Evolutionary conservation across 2,797 vertebrate species (phyloP), one percentile per base, ranked within the genome.

Genomic region (Lithobates pipiens): DNA sequence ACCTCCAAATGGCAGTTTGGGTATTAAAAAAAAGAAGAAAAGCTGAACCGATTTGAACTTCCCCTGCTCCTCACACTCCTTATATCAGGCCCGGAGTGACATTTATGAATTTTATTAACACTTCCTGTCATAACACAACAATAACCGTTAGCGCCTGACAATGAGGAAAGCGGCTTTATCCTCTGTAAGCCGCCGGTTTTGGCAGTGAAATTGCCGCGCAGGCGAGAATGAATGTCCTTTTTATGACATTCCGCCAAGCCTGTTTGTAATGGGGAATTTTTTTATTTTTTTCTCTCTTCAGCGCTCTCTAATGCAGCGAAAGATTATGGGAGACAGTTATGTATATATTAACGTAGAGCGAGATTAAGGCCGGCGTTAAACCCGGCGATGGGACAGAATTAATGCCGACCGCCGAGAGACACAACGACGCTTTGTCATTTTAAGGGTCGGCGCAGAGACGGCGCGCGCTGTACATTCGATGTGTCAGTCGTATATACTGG

Each of bases 331-430:
- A 46, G 50, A 44, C 50, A 13, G 69, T 50, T 77, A 84, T 32
- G 70, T 78, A 65, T 78, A 72, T 73, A 67, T 73, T 79, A 77
- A 73, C 42, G 83, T 63, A 72, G 23, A 34, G 34, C 68, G 18
- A 61, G 69, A 82, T 82, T 82, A 73, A 82, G 61, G 44, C 72
- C 69, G 13, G n/a, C 54, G 50, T 68, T 74, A 32, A 73, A 74
- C 46, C 54, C 39, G 61, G 46, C 57, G 69, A 82, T 61, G 69
- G 50, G 69, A 21, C 32, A 34, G 68, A 82, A 82, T 73, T 82
- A 82, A 61, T 73, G 34, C 18, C 21, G 39, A 21, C 32, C 27
- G 25, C 69, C 50, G 11, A 54, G 11, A 54, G 18, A 32, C 50
- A 54, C 68, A 70, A 68, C 46, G 13, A 16, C 11, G 46, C 46